Evolutionary conservation across 2,797 vertebrate species (phyloP).

Genomic region (Triplophysa yarkandensis): DNA sequence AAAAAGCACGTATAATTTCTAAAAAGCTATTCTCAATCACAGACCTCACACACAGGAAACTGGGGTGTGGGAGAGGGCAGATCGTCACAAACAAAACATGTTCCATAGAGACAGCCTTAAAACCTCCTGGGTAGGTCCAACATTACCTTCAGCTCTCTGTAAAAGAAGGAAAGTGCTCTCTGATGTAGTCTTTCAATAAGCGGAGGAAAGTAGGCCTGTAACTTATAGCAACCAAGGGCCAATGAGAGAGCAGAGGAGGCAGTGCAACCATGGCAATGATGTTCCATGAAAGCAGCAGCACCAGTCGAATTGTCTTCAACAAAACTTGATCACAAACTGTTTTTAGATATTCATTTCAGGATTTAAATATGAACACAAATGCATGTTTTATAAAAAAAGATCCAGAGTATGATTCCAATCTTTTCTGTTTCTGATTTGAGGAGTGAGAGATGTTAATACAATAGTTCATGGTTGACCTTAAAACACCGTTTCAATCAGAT

Average conservation of each 20-base stretch:
- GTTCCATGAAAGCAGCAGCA: slow-evolving; percentile 65
- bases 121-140: slow-evolving; percentile 31
- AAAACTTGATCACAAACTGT: slow-evolving; percentile 15
- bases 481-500: too few species aligned
- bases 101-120: slow-evolving; percentile 5
- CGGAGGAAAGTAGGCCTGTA: slow-evolving; percentile 71
- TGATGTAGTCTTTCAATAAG: slow-evolving; percentile 67
- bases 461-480: neutral
- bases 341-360: neutral
- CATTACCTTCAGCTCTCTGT: slow-evolving; percentile 29
- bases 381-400: neutral
- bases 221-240: slow-evolving; percentile 87
- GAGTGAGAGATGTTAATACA: too few species aligned
- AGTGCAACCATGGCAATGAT: slow-evolving; percentile 83
- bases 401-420: neutral
- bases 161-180: slow-evolving; percentile 45
- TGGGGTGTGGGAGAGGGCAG: slow-evolving; percentile 39
- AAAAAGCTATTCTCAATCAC: slow-evolving; percentile 20
- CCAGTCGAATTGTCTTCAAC: slow-evolving; percentile 28
- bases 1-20: slow-evolving; percentile 16
- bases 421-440: too few species aligned
- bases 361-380: neutral
- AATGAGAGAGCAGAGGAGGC: slow-evolving; percentile 75
- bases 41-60: slow-evolving; percentile 36
- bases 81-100: slow-evolving; percentile 32